phyloP scores from a whole-genome alignment of 2,113 vertebrate genomes.

The Psittacula cyanocephala region DNA sequence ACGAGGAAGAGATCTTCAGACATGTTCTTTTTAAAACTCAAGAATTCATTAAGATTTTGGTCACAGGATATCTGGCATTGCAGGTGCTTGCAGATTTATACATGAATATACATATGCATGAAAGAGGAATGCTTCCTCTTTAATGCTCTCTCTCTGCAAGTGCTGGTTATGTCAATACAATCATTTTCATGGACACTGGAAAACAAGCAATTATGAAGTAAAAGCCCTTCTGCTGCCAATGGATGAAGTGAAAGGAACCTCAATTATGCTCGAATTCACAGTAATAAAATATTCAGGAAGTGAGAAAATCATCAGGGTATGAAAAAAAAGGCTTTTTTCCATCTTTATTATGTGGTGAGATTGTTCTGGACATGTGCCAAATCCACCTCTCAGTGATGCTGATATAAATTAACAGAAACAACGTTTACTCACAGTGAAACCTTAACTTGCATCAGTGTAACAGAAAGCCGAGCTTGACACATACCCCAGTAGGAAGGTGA shows the following conservation, averaged over 20 bases:
- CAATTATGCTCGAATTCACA: constrained; percentile 16
- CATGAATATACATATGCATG: not conserved
- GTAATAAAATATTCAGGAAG: constrained; percentile 30
- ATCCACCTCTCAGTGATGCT: not conserved
- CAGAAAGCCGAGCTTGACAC: not conserved
- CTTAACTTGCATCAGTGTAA: not conserved
- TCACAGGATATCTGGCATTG: not conserved
- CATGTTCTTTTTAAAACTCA: not conserved
- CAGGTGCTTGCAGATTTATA: constrained; percentile 5
- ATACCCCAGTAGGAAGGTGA: not conserved
- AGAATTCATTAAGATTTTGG: not conserved
- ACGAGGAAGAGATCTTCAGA: not conserved
- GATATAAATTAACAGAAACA: not conserved
- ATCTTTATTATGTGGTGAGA: not conserved
- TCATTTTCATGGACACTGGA: constrained; percentile 17
- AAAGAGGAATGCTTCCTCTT: not conserved
- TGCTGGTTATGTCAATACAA: not conserved
- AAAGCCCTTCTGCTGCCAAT: constrained; percentile 30
- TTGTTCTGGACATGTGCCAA: not conserved
- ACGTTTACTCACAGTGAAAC: not conserved
- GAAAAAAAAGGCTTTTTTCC: not conserved
- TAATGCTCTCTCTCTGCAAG: not conserved
- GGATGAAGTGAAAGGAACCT: constrained; percentile 10
- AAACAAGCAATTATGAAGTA: constrained; percentile 34
- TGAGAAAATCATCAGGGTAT: not conserved